Percentiles rank a stretch among this genome's conserved stretches.
phyloP scores from a whole-genome alignment of 1,140 invertebrate species.

The Temnothorax nylanderi region DNA sequence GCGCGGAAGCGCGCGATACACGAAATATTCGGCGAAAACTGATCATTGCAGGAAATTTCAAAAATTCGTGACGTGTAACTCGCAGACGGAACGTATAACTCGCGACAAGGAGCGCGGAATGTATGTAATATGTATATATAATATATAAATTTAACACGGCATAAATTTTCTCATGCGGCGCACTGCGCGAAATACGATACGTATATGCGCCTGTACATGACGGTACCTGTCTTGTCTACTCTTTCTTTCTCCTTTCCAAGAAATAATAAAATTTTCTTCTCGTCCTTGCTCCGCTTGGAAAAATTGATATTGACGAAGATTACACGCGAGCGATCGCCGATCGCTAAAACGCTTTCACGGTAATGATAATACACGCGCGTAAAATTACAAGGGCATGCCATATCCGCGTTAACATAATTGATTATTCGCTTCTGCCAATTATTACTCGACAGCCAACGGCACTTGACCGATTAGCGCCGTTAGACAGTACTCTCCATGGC shows the following conservation, averaged over 20 bases:
- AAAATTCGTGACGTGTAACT: constrained; percentile 41
- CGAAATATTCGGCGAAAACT: not conserved
- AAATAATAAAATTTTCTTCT: constrained; percentile 26
- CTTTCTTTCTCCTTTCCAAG: not conserved
- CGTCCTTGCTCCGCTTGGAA: not conserved
- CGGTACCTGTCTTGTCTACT: constrained; percentile 18
- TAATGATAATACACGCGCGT: not conserved
- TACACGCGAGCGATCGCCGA: not conserved
- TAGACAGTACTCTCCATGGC: constrained; percentile 42
- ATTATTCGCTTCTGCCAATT: constrained; percentile 59
- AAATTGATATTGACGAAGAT: not conserved
- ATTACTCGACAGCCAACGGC: constrained; percentile 40
- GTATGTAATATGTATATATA: not conserved
- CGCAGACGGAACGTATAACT: constrained; percentile 38
- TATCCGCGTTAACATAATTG: not conserved
- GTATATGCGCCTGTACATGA: not conserved
- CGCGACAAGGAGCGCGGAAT: not conserved
- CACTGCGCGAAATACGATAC: constrained; percentile 28
- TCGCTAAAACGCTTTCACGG: not conserved
- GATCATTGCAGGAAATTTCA: constrained; percentile 16
- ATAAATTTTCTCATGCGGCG: constrained; percentile 48
- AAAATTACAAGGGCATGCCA: not conserved
- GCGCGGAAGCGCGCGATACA: too few relatives aligned
- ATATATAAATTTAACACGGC: constrained; percentile 50
- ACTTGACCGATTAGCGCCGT: constrained; percentile 67